These are phyloP conservation scores for Sylvia borin DNA, from an alignment of 2,797 vertebrate species.

Conservation along the genomic window DNA sequence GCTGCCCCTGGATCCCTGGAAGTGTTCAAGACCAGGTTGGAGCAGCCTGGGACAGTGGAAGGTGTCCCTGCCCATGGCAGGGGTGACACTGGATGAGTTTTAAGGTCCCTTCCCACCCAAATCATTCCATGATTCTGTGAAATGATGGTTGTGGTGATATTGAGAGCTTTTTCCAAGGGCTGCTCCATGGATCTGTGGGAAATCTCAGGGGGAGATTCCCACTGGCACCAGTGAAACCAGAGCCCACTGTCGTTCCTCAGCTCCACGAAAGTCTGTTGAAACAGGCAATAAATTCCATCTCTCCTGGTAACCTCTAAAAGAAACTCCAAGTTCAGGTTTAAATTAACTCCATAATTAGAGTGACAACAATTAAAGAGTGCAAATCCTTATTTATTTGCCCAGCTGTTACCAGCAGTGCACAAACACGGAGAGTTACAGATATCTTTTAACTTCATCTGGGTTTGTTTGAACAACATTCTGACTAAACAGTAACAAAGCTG, in stretches of 20 bases:
- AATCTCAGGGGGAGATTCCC: background rate
- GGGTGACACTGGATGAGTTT: rapidly evolving
- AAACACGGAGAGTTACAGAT: background rate
- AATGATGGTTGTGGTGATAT: background rate
- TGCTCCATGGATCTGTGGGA: background rate
- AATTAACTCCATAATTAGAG: background rate
- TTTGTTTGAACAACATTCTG: background rate
- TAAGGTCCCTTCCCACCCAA: background rate
- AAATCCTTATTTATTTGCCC: background rate
- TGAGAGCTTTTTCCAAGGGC: background rate
- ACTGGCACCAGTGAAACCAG: background rate
- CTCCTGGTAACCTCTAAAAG: background rate
- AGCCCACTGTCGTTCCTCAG: background rate
- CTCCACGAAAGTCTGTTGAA: background rate
- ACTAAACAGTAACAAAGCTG: background rate
- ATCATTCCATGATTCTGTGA: background rate
- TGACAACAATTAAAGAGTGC: background rate
- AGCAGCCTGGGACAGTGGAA: background rate
- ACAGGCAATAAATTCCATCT: background rate
- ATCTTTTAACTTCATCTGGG: background rate
- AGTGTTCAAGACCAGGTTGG: background rate
- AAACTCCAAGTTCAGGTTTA: background rate
- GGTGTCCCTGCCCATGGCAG: background rate
- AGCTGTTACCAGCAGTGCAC: background rate
- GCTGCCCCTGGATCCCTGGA: background rate